Base-by-base conservation (phyloP, 1,140 invertebrate species). In the Ladona fulva region DNA sequence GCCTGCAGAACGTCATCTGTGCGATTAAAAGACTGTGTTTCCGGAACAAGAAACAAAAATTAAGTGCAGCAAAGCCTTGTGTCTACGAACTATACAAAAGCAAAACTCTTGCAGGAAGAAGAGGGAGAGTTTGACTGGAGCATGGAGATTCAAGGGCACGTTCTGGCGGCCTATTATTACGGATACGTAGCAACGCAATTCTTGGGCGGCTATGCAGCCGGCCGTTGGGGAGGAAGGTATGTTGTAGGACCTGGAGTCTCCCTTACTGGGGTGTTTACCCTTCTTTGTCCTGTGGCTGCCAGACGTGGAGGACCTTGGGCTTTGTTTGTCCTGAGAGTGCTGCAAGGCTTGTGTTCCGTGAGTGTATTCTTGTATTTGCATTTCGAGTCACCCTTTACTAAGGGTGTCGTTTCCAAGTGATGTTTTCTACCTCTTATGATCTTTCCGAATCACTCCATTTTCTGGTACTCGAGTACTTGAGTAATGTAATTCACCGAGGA, bases 61-160 rank as follows among this genome's bases (percentile, higher is more conserved):
- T n/a, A n/a, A n/a, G n/a, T n/a, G n/a, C n/a, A n/a, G n/a, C n/a
- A n/a, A n/a, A n/a, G n/a, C n/a, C n/a, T n/a, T n/a, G n/a, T n/a
- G n/a, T n/a, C n/a, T n/a, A n/a, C n/a, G n/a, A n/a, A n/a, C n/a
- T n/a, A n/a, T n/a, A n/a, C n/a, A n/a, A n/a, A n/a, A 8, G 29
- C 29, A 37, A 5, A 37, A 37, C 1, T 37, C 3, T 8, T 37
- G 3, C 29, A 37, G 29, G 29, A 37, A 5, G 29, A 77, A 59
- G 25, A 66, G 25, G 75, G 78, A 10, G 78, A 74, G 74, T 78
- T 76, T 25, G 42, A 59, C 37, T 78, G 52, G 25, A 88, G 89
- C 81, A 91, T 91, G 76, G 86, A 89, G 66, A 85, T 90, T 73
- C 92, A 93, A 84, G 89, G 89, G 42, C 78, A 90, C n/a, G 86